These are phyloP conservation scores for Orchestia grillus DNA, from an alignment of 1,140 invertebrate genomes.

Conservation along the genomic window DNA sequence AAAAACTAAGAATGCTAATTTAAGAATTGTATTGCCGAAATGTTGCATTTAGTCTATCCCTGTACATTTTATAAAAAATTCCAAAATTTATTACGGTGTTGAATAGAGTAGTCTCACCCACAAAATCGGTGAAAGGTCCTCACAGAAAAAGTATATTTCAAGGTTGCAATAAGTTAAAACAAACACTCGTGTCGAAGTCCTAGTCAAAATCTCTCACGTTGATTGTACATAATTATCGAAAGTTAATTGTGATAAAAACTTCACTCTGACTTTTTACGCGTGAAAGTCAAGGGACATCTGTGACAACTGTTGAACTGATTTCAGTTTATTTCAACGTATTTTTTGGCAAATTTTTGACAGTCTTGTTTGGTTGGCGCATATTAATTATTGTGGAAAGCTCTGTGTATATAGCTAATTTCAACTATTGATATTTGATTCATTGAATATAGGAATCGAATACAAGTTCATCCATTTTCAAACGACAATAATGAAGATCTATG, in stretches of 20 bases:
- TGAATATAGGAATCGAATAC: not conserved
- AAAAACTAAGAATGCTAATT: not conserved
- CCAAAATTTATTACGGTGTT: too few species aligned
- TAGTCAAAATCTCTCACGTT: not conserved
- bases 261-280: not conserved
- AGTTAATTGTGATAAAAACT: not conserved
- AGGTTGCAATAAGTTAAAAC: not conserved
- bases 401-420: not conserved
- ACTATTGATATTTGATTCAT: not conserved
- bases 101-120: not conserved
- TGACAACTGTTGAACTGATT: not conserved
- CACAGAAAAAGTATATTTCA: not conserved
- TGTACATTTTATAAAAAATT: too few species aligned
- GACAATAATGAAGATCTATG: not conserved
- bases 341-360: too few species aligned
- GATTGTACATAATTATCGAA: not conserved
- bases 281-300: not conserved
- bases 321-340: not conserved
- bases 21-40: not conserved
- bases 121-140: not conserved
- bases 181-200: not conserved
- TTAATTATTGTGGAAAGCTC: too few species aligned
- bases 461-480: not conserved
- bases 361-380: too few species aligned
- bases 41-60: too few species aligned